Evolutionary conservation across 2,888 invertebrate genomes (phyloP).

Genomic region (Diogma glabrata): DNA sequence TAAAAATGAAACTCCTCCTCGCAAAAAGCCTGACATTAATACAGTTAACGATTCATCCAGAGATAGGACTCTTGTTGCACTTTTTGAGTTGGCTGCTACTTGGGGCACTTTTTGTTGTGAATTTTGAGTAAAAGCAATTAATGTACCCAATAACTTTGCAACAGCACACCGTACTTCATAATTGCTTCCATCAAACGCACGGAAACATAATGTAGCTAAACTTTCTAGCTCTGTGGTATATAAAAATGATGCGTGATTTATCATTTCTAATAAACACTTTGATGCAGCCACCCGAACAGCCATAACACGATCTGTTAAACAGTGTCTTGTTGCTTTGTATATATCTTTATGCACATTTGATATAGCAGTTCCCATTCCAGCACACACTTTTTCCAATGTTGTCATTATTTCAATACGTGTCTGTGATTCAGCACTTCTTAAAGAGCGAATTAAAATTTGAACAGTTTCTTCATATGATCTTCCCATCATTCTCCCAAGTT

Average conservation of each 20-base stretch:
- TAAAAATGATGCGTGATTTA: constrained; percentile 73
- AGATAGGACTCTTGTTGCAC: constrained; percentile 45
- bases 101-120: constrained; percentile 42
- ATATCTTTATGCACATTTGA: constrained; percentile 77
- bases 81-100: constrained; percentile 25
- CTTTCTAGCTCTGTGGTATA: constrained; percentile 86
- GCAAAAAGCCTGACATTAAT: constrained; percentile 84
- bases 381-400: constrained; percentile 89
- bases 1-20: constrained; percentile 87
- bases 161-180: constrained; percentile 88
- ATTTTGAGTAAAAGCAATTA: constrained; percentile 69
- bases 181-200: constrained; percentile 84
- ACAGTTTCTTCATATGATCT: constrained; percentile 97
- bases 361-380: constrained; percentile 92
- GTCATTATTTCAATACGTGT: constrained; percentile 94
- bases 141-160: constrained; percentile 78
- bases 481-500: constrained; percentile 97
- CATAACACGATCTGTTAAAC: constrained; percentile 83
- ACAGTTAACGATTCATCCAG: constrained; percentile 85
- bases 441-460: constrained; percentile 74
- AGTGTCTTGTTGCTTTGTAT: constrained; percentile 78
- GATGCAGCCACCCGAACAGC: constrained; percentile 90
- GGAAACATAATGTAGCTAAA: constrained; percentile 79
- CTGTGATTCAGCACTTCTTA: constrained; percentile 92
- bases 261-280: constrained; percentile 77